Base-by-base conservation (phyloP, 2,113 vertebrate species). In the Ancistrus triradiatus region DNA sequence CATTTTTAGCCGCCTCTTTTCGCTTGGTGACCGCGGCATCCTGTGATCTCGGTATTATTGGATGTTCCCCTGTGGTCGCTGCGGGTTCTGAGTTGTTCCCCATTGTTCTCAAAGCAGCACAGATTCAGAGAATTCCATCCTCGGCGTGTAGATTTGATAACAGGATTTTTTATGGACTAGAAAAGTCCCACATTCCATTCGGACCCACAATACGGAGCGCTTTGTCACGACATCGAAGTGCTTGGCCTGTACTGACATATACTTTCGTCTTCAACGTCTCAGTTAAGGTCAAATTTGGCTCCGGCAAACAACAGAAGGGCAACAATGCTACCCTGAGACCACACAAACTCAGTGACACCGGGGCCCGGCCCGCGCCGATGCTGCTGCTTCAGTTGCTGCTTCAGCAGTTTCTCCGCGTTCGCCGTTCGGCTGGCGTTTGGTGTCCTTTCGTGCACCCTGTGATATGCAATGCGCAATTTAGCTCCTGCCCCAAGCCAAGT, bases 1-100 rank as follows among this genome's bases (percentile, higher is more conserved):
- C 81, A 43, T 68, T 80, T 88, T 84, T 85, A 86, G 83, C 77
- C 56, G 59, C 58, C 77, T 57, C 78, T 81, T 77, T 76, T 81
- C 78, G 78, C 72, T 78, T 75, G 75, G 78, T 76, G 72, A 84
- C 79, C 78, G 78, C 80, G 73, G 78, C 79, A 68, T 74, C 67
- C 76, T 86, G 72, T 79, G 80, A 86, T 85, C 80, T 81, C 67
- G 10, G 69, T 63, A 76, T 69, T 63, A 78, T 77, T 77, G 79
- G 74, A 70, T 70, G 78, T 15, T 57, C 74, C 63, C 62, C 73
- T 49, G 65, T 72, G 76, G 78, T 80, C 68, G 61, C 27, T 17
- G 52, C 21, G 31, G 74, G 77, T 79, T 73, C 74, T 47, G 18
- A 48, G 69, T 40, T 40, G 73, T 74, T 75, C 65, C 52, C 81